A percentile compares a stretch with the other conserved stretches of the same genome.
phyloP scores from a whole-genome alignment of 2,113 vertebrate species.

The Oceanodroma tethys region DNA sequence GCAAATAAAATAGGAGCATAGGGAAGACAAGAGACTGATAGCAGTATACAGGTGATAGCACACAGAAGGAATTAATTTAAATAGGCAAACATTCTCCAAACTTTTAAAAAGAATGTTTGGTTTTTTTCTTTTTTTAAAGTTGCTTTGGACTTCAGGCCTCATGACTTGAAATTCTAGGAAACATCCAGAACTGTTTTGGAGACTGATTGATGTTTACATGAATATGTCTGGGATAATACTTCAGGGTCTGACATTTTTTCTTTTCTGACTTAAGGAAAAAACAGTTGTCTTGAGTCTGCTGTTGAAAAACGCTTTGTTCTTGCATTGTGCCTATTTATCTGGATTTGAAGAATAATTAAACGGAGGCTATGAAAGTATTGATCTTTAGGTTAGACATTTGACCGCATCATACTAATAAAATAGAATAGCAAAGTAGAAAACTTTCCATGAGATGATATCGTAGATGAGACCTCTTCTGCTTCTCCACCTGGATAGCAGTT shows the following conservation, averaged over 20 bases:
- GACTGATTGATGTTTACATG: background rate
- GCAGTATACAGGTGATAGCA: background rate
- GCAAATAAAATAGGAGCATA: background rate
- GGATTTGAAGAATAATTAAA: background rate
- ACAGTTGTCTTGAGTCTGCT: background rate
- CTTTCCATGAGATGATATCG: background rate
- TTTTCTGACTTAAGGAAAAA: background rate
- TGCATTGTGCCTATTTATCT: background rate
- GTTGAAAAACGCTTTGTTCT: background rate
- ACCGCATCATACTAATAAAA: background rate
- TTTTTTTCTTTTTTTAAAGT: background rate
- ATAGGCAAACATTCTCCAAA: background rate
- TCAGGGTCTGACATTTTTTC: background rate
- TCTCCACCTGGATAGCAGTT: background rate
- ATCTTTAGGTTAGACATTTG: background rate
- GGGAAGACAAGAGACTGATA: background rate
- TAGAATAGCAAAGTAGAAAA: background rate
- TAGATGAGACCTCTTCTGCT: background rate
- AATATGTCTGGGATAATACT: background rate
- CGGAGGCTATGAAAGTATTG: background rate
- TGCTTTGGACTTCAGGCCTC: background rate
- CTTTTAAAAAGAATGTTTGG: background rate
- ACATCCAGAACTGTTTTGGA: background rate
- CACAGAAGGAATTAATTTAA: background rate
- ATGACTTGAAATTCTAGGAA: background rate